Conservation (phyloP, 2,113 vertebrate species). For the Cyanocitta stelleri region DNA sequence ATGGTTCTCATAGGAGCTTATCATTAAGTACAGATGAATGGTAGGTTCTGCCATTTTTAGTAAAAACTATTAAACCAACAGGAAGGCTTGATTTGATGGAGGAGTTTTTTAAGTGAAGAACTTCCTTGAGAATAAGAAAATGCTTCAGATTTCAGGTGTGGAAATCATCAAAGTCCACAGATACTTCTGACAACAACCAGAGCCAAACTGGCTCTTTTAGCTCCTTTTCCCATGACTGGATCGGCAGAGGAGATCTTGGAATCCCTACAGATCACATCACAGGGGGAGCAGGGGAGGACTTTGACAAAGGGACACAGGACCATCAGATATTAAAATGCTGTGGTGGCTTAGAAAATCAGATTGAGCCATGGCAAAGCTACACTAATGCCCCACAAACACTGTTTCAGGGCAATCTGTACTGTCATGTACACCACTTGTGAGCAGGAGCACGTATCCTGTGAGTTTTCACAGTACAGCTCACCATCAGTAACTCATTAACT, state of each 20-base stretch:
- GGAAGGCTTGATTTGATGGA: background rate
- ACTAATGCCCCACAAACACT: background rate
- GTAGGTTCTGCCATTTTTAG: background rate
- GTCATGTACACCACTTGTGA: background rate
- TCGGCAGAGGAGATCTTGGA: background rate
- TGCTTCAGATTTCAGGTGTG: background rate
- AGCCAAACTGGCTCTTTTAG: background rate
- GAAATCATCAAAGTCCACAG: background rate
- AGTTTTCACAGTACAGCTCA: constrained; percentile 13
- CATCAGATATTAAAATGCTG: background rate
- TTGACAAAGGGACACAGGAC: background rate
- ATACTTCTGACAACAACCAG: background rate
- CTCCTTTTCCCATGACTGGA: background rate
- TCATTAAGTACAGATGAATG: background rate
- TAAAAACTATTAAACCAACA: background rate
- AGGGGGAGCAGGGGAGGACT: background rate
- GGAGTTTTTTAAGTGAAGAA: background rate
- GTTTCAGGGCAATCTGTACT: background rate
- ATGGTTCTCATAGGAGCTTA: background rate
- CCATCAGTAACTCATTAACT: constrained; percentile 33
- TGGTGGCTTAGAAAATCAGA: background rate
- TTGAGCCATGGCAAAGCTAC: background rate
- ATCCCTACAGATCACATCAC: background rate
- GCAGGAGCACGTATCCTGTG: background rate
- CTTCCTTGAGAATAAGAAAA: background rate